Conservation (phyloP, 2,888 invertebrate species). For the Ellobium chinense region DNA sequence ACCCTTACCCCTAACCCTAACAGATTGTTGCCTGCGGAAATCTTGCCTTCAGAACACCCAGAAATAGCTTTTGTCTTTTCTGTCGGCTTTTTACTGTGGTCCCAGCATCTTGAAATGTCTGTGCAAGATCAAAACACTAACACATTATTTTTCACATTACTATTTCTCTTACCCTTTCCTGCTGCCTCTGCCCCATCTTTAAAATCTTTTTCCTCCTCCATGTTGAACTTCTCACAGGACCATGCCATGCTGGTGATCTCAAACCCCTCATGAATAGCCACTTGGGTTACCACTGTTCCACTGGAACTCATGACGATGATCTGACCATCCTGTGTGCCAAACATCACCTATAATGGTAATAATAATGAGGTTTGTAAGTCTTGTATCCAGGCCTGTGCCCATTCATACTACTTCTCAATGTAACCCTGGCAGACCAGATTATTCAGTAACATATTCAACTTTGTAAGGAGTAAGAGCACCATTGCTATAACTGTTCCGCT, state of each 20-base stretch:
- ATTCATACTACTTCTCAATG: no score
- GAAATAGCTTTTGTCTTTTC: no score
- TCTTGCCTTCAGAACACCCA: no score
- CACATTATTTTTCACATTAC: neutral
- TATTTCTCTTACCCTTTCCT: neutral
- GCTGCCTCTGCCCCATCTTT: slow-evolving; percentile 11
- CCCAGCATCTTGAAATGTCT: neutral
- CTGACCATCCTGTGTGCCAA: slow-evolving; percentile 96
- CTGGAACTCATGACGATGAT: slow-evolving; percentile 98
- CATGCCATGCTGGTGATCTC: slow-evolving; percentile 95
- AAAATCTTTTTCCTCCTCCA: slow-evolving; percentile 86
- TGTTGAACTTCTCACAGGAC: slow-evolving; percentile 98
- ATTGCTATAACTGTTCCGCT: no score
- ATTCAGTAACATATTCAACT: no score
- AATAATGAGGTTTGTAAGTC: no score
- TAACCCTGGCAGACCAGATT: no score
- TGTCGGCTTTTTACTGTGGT: no score
- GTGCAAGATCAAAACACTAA: neutral
- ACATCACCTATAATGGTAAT: slow-evolving; percentile 85
- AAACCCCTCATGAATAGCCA: slow-evolving; percentile 88
- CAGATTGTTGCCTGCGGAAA: no score
- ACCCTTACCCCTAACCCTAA: no score
- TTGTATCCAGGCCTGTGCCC: no score
- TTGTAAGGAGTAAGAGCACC: no score
- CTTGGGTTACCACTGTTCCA: slow-evolving; percentile 94